Base-by-base conservation (phyloP, 2,888 invertebrate species). In the Catocala nupta region DNA sequence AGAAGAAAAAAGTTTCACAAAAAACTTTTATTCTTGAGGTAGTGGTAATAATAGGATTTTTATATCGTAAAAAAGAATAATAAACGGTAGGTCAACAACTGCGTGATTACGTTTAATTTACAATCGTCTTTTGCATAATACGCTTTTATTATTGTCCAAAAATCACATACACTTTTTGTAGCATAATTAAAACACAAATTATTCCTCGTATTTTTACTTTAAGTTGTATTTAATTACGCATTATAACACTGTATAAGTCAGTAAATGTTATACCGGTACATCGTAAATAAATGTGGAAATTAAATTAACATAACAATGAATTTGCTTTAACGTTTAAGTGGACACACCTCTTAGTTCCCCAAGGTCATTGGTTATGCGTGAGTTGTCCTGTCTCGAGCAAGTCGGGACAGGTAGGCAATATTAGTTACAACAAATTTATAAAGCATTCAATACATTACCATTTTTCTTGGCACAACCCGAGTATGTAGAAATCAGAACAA, bases 381-480 rank as follows among this genome's bases (percentile, higher is more conserved):
- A 80, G 76, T 72, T 74, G 78, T 72, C 68, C 65, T 53, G 65
- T 65, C 71, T 63, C 54, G 44, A 72, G 80, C 90, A 88, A 75
- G 89, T 89, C 73, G 50, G 63, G 71, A 89, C 89, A 88, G 71
- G 86, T 85, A 82, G 39, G 25, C 44, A 44, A 57, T 43, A 50
- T 52, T 64, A 56, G 53, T 52, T 39, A 45, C 33, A 50, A 59
- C 45, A 11, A 42, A n/a, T 56, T 56, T 57, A 53, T 58, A 55
- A 62, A 52, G n/a, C 36, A 1, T 39, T 55, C 16, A 55, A 45
- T 58, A 59, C 55, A 53, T 33, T 56, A 39, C 43, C 11, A 39
- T 42, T 39, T 55, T 51, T 44, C 49, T 52, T 36, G 39, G 25
- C 50, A 25, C 50, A 33, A 16, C 8, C 11, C 9, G 25, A 5